Base-by-base conservation (phyloP, 2,113 vertebrate genomes). In the Electrona antarctica region DNA sequence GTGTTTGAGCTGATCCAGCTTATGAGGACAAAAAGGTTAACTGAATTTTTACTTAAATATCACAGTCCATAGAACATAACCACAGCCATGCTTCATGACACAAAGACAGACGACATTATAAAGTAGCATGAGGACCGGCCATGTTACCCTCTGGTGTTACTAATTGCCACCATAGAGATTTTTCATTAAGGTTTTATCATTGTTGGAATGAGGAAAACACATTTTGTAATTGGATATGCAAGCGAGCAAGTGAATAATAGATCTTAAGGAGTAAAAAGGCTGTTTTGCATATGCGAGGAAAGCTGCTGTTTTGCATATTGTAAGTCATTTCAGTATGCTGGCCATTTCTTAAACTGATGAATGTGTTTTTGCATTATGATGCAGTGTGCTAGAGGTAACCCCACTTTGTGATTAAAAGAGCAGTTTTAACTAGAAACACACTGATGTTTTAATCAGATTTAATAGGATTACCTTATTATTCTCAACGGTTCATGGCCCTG, bases 221-320 rank as follows among this genome's bases (percentile, higher is more conserved):
- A 83, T 89, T 89, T 86, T 84, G 74, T 87, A 89, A 93, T 89
- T 90, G 87, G 88, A 84, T 87, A 87, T 87, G 87, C 85, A 87
- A 78, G 84, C 83, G 83, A 89, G 82, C 86, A 76, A 88, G 85
- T 78, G 77, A 89, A 88, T 90, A 91, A 91, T 86, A 88, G 87
- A 80, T 89, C 74, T 88, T 81, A 76, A 80, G 77, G 81, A 87
- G 72, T 86, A 78, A 86, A 88, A 86, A 76, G 70, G 48, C 69
- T 84, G 78, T 81, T 90, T 85, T 89, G 86, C 88, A 91, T 90
- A 83, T 85, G 73, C 86, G 77, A 70, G 86, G 76, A 85, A 69
- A 87, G 74, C 83, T 78, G 73, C 77, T 85, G 10, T 75, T 92
- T 84, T 86, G 78, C 86, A 89, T 88, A 78, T 66, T 87, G 76